phyloP scores from a whole-genome alignment of 1,140 invertebrate genomes.

The Drosophila obscura region DNA sequence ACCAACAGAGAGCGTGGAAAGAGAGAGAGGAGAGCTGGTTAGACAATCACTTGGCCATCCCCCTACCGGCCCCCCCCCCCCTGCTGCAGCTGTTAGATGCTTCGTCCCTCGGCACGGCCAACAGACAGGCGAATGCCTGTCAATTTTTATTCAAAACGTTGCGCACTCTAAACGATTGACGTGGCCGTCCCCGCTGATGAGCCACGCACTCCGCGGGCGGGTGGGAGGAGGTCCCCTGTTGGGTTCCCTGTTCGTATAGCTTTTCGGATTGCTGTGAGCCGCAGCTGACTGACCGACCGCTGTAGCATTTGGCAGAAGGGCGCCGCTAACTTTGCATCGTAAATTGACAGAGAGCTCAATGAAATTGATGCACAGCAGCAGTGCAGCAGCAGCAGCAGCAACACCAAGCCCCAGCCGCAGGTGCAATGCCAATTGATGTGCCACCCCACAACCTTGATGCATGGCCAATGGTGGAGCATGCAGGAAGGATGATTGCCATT shows the following conservation, averaged over 20 bases:
- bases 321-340: constrained; percentile 53
- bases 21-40: neutral
- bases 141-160: constrained; percentile 59
- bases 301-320: constrained; percentile 40
- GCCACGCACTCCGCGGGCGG: constrained; percentile 4
- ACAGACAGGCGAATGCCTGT: constrained; percentile 15
- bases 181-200: constrained; percentile 30
- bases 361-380: constrained; percentile 49
- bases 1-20: neutral
- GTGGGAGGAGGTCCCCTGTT: no score
- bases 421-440: constrained; percentile 58
- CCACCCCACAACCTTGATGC: neutral
- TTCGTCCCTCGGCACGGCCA: no score
- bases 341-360: constrained; percentile 58
- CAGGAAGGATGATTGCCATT: no score
- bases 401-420: constrained; percentile 30
- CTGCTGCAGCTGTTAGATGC: constrained; percentile 18
- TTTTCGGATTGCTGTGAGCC: constrained; percentile 22
- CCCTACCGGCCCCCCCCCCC: constrained; percentile 15
- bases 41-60: neutral
- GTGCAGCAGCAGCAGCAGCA: constrained; percentile 9
- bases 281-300: constrained; percentile 34
- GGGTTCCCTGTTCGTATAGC: neutral
- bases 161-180: constrained; percentile 57
- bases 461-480: no score